Percentiles rank a stretch among this genome's conserved stretches.
Conservation (phyloP, 2,888 invertebrate genomes). For the Congeria kusceri region DNA sequence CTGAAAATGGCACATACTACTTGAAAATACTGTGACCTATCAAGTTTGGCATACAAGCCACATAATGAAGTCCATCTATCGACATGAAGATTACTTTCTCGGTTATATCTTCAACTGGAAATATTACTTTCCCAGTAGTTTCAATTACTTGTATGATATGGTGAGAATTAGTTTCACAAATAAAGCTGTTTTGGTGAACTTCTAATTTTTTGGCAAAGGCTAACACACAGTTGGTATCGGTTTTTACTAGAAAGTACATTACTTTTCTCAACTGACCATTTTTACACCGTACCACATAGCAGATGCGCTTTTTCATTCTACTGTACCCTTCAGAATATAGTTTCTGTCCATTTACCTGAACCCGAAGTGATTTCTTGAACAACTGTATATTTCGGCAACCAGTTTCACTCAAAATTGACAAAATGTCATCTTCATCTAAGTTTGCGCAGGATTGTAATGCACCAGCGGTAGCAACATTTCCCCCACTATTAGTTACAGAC, state of each 20-base stretch:
- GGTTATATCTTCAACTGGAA: constrained; percentile 39
- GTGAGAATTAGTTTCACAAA: constrained; percentile 32
- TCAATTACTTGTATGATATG: constrained; percentile 39
- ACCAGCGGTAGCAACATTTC: constrained; percentile 22
- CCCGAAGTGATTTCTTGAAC: constrained; percentile 15
- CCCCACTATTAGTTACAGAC: constrained; percentile 3
- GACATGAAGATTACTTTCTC: constrained; percentile 38
- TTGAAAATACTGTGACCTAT: constrained; percentile 43
- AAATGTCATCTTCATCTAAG: constrained; percentile 16
- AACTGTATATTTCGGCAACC: constrained; percentile 9
- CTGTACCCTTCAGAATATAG: constrained; percentile 26
- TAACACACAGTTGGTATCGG: constrained; percentile 21
- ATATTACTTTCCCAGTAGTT: constrained; percentile 26
- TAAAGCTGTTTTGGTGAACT: constrained; percentile 34
- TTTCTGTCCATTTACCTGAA: constrained; percentile 21
- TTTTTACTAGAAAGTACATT: constrained; percentile 18
- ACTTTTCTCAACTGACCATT: constrained; percentile 20
- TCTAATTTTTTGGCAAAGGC: constrained; percentile 27
- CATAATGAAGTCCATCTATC: constrained; percentile 32
- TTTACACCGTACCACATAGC: constrained; percentile 23
- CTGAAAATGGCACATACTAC: constrained; percentile 17
- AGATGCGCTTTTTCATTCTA: constrained; percentile 32
- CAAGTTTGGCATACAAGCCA: constrained; percentile 40
- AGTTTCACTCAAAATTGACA: constrained; percentile 23
- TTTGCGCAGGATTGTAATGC: constrained; percentile 19